Evolutionary conservation across 2,888 invertebrate species (phyloP), one percentile per base, ranked within the genome.

Genomic region (Mythimna vitellina): DNA sequence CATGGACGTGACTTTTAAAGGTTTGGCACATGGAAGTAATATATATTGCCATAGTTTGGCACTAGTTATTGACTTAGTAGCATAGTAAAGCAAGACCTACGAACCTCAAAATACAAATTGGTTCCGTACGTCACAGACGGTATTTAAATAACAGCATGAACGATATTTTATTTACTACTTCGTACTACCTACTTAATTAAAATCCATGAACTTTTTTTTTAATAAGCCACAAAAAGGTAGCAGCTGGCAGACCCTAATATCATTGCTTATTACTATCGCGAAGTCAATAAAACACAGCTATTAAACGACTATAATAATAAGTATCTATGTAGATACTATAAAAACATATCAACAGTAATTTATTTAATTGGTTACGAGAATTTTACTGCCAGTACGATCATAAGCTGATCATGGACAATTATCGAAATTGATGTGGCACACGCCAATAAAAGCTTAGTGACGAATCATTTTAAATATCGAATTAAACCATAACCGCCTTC

Each of bases 301-400:
- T 70, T 66, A 76, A 80, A 66, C 22, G 25, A 54, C 63, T 62
- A 42, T 72, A 68, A 64, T 65, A 76, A 25, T 73, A 25, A 3
- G 25, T 29, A 29, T 29, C 29, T 60, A 66, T 20, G 14, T 53
- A 69, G 25, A 3, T 60, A 73, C 77, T 64, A 73, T 77, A 76
- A 66, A 79, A 70, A 56, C 54, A 65, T 72, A 64, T 62, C 63
- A 76, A 54, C 38, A 70, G 49, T 73, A 71, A 76, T 81, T 76
- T 74, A 83, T 77, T 81, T 76, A 76, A 83, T 72, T 75, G 73
- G 57, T 78, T 71, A 76, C 58, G 64, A 73, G 62, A 58, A 72
- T 73, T 81, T 84, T 83, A 84, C 66, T 38, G 58, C 57, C 65
- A 68, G 38, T 58, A 25, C 17, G 62, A 62, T 75, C 73, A 73